Evolutionary conservation across 2,113 vertebrate genomes (phyloP), one percentile per base, ranked within the genome.

Genomic region (Siphamia tubifer): DNA sequence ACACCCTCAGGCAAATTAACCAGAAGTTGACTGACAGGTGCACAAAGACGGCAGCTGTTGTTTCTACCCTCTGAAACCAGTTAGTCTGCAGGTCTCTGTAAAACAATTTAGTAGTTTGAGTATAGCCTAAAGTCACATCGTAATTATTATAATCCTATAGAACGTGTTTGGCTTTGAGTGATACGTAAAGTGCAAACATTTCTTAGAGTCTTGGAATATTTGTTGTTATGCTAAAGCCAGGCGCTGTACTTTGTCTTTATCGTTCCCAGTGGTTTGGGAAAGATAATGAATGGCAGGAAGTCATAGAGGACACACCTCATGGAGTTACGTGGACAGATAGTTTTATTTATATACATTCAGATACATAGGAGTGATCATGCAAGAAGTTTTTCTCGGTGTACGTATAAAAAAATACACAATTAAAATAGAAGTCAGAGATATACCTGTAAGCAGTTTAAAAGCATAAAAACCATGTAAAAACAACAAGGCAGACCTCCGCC

Each of bases 1-100:
- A 67, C 82, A 19, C 79, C 86, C 69, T 6, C 0, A 65, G 48
- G 58, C 48, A 20, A 11, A 51, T 60, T 10, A 56, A n/a, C 67
- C 49, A 35, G 39, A 64, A 30, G 8, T 17, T 78, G 20, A 19
- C 8, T 51, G 63, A 51, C 56, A 60, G 73, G 36, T 63, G 35
- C n/a, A 13, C 19, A 21, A 9, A 8, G 38, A 43, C 13, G 1
- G 11, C 27, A 4, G 2, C 6, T 11, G 9, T 31, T 51, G 12
- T 39, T 51, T 6, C 7, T 7, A 6, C 17, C 32, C 1, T 10
- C 7, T 36, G n/a, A 24, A 77, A 71, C 64, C 35, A 11, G 68
- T 76, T 67, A 48, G 20, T 1, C 53, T 11, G 27, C 7, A 10
- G 30, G 34, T 4, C 16, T 32, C 24, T 32, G 20, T 10, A 0